Evolutionary conservation across 2,888 invertebrate genomes (phyloP).

Genomic region (Smittia sp.): DNA sequence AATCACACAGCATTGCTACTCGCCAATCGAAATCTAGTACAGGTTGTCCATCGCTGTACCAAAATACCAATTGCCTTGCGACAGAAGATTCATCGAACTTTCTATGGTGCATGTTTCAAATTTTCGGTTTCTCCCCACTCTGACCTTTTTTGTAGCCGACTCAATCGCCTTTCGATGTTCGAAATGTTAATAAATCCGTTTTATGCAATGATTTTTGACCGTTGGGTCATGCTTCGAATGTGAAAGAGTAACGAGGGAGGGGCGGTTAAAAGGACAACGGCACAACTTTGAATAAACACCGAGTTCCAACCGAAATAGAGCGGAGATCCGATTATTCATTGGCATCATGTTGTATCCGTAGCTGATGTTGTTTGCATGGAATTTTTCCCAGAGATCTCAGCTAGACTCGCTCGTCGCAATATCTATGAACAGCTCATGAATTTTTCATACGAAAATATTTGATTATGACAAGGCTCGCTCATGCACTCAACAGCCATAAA

Average conservation of each 20-base stretch:
- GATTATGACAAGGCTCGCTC: background rate
- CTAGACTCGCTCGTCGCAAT: background rate
- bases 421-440: background rate
- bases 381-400: background rate
- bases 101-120: conserved; percentile 9
- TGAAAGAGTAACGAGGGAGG: background rate
- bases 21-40: no score
- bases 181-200: conserved; percentile 5
- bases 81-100: no score
- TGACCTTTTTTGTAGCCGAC: background rate
- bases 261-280: background rate
- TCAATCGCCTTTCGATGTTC: background rate
- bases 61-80: background rate
- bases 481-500: background rate
- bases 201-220: conserved; percentile 19
- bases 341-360: background rate
- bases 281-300: background rate
- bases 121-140: background rate
- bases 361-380: background rate
- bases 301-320: background rate
- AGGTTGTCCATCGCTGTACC: no score
- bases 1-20: no score
- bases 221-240: background rate
- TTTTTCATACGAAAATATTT: conserved; percentile 19
- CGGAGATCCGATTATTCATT: conserved; percentile 17